Base-by-base conservation (phyloP, 2,888 invertebrate species). In the Coremacera marginata region DNA sequence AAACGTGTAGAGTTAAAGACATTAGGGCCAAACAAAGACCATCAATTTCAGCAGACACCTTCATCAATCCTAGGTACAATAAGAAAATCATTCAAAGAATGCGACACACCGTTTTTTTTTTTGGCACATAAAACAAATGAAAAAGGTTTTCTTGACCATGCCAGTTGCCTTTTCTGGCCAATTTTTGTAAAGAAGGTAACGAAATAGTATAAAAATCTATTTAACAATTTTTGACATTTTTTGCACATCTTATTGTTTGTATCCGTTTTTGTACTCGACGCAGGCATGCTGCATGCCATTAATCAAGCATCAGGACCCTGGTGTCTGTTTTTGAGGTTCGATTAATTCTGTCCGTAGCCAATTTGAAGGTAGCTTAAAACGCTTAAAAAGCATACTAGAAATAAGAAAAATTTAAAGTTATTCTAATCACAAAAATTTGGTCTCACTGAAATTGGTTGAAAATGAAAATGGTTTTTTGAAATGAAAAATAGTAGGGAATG, bases 11-110 rank as follows among this genome's bases (percentile, higher is more conserved):
- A 60, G 25, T 60, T 27, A 22, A 60, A 25, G 25, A 16, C 14
- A 44, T 22, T 60, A 27, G 60, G 25, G 60, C 60, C 4, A 57
- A 57, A 65, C 34, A 37, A 14, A 11, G 5, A 65, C 16, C 63
- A 65, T 65, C 19, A 65, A 65, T 5, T 65, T 34, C 63, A 65
- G 37, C 34, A 34, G 63, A 65, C 63, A 37, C 63, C 14, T n/a
- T 65, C 63, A 65, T 65, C 63, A 65, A 65, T 37, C 37, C 31
- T 65, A 27, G n/a, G 55, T 22, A 55, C 55, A 19, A n/a, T 19
- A 22, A 8, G n/a, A 19, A 19, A 19, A 55, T 9, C 19, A 19
- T 55, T 19, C 19, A 55, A 19, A 2, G n/a, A 55, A 22, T 19
- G 22, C 3, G 8, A 55, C 19, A 55, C 7, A 8, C 22, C 19